Evolutionary conservation across 2,113 vertebrate genomes (phyloP), one percentile per base, ranked within the genome.

Genomic region (Lutjanus erythropterus): DNA sequence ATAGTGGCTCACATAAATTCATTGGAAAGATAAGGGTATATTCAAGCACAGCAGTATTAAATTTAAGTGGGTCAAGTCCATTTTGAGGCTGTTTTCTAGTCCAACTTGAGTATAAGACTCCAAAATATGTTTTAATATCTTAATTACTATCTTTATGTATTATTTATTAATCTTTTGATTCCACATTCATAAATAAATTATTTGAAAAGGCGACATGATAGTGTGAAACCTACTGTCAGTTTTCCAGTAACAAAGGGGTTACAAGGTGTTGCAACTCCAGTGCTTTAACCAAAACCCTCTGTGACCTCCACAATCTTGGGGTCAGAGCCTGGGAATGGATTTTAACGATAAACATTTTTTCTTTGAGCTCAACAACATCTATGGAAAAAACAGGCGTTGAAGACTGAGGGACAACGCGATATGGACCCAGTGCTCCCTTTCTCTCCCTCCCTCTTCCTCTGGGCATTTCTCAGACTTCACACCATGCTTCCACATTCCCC

Each of bases 401-500:
- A 53, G 42, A 55, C 64, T 9, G 8, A 52, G 29, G 37, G 31
- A 42, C 25, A 10, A 29, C 50, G 53, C 33, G 67, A 58, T 53
- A 23, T 27, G 19, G 25, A 59, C n/a, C 53, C 35, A 29, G 10
- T 14, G 35, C 49, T 68, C 56, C 11, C 14, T 42, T 42, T 69
- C 50, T 50, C 10, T 21, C 14, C 6, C 50, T 27, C 27, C 3
- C 33, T 44, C 12, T 23, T 53, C 82, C 58, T 70, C 31, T 1
- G 5, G 31, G 37, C 71, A 46, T 70, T 82, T 46, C 47, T 76
- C 83, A 74, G 52, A 70, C 65, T 72, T 92, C 79, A 76, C 88
- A 80, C 72, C 68, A 72, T 19, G 71, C 79, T 75, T 80, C 70
- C 60, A 89, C 83, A 91, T 91, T 86, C 79, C 67, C 49, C 16